Conservation (phyloP, 2,888 invertebrate species). For the Stenurella melanura region DNA sequence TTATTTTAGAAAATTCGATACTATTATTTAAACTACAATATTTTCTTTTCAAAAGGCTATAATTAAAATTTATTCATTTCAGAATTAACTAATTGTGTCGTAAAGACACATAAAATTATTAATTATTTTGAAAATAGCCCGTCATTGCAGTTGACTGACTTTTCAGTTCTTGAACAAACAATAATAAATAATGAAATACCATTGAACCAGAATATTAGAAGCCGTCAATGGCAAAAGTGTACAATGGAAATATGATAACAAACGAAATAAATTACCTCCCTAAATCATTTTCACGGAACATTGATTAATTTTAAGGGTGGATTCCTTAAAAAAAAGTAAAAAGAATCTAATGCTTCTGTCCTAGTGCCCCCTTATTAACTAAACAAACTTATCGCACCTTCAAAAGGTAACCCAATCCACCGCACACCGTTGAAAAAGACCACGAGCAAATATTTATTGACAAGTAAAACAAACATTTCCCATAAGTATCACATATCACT, state of each 20-base stretch:
- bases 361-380: slow-evolving; percentile 8
- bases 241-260: background rate
- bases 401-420: slow-evolving; percentile 18
- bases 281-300: background rate
- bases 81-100: too few species aligned
- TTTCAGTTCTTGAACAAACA: too few species aligned
- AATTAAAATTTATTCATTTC: too few species aligned
- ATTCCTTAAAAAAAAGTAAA: background rate
- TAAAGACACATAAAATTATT: too few species aligned
- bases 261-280: background rate
- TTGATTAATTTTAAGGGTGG: background rate
- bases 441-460: slow-evolving; percentile 32
- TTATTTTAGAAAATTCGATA: too few species aligned
- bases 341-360: background rate
- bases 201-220: background rate
- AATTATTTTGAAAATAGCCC: too few species aligned
- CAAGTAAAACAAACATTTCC: slow-evolving; percentile 33
- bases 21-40: too few species aligned
- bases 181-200: background rate
- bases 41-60: too few species aligned
- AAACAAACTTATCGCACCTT: slow-evolving; percentile 32
- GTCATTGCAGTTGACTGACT: too few species aligned
- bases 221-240: background rate
- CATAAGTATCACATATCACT: slow-evolving; percentile 39
- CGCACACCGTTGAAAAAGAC: slow-evolving; percentile 4